Evolutionary conservation across 2,797 vertebrate genomes (phyloP).

Genomic region (Chloroceryle amazona): DNA sequence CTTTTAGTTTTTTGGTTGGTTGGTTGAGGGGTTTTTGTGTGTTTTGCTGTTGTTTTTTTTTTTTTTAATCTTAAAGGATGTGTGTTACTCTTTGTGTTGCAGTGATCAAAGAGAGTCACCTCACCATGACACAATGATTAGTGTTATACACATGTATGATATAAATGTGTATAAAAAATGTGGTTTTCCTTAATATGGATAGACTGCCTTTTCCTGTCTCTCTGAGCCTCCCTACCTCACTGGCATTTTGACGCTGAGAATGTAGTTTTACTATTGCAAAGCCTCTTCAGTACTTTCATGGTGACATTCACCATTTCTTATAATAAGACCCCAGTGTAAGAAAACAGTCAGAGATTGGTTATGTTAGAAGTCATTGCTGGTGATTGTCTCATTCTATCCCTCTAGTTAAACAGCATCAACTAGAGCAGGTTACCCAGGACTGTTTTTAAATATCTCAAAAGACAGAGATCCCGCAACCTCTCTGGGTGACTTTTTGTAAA

Average conservation of each 20-base stretch:
- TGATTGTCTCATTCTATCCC: background rate
- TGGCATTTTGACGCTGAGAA: background rate
- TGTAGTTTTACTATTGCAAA: background rate
- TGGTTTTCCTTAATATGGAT: background rate
- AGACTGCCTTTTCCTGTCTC: background rate
- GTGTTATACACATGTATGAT: background rate
- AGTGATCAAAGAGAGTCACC: background rate
- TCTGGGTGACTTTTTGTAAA: background rate
- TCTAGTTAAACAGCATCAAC: background rate
- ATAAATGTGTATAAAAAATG: background rate
- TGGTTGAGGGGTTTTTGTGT: background rate
- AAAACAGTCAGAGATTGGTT: background rate
- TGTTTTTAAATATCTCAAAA: background rate
- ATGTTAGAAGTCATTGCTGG: background rate
- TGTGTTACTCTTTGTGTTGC: background rate
- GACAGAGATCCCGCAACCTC: background rate
- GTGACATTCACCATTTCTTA: background rate
- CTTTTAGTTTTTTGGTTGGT: background rate
- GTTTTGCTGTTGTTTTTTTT: no score
- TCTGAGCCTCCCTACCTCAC: background rate
- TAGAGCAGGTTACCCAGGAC: background rate
- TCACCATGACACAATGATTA: background rate
- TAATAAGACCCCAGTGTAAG: background rate
- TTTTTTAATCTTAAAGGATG: background rate
- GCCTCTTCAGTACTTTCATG: background rate